phyloP scores from a whole-genome alignment of 2,797 vertebrate genomes.

The Cercopithecus hamlyni region DNA sequence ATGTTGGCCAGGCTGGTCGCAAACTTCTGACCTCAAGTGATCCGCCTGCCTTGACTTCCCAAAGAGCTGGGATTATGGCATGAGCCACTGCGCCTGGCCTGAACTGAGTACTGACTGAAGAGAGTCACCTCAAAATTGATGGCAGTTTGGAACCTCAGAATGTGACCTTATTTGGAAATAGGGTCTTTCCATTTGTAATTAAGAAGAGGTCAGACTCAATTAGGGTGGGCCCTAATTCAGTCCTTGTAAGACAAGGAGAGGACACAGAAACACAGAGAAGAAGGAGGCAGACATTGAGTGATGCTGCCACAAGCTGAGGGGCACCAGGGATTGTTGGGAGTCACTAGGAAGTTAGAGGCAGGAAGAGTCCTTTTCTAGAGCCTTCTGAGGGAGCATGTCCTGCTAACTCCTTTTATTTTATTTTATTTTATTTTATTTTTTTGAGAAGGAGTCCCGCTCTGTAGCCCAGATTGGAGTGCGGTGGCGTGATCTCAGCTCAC shows the following conservation, averaged over 20 bases:
- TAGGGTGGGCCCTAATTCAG: no score
- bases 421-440: no score
- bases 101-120: neutral
- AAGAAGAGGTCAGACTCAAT: neutral
- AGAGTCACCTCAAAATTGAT: neutral
- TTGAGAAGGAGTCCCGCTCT: neutral
- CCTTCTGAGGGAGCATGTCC: rapidly evolving
- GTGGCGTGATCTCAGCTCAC: neutral
- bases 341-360: neutral
- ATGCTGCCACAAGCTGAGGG: rapidly evolving
- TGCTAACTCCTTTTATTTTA: neutral
- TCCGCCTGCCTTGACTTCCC: neutral
- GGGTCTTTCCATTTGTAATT: neutral
- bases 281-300: no score
- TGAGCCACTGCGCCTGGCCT: neutral
- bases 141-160: neutral
- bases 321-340: neutral
- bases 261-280: neutral
- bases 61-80: neutral
- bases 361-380: neutral
- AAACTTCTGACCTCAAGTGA: neutral
- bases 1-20: neutral
- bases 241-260: neutral
- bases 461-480: neutral
- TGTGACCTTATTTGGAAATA: neutral